Conservation (phyloP, 2,888 invertebrate species). For the Andrena trimmerana region DNA sequence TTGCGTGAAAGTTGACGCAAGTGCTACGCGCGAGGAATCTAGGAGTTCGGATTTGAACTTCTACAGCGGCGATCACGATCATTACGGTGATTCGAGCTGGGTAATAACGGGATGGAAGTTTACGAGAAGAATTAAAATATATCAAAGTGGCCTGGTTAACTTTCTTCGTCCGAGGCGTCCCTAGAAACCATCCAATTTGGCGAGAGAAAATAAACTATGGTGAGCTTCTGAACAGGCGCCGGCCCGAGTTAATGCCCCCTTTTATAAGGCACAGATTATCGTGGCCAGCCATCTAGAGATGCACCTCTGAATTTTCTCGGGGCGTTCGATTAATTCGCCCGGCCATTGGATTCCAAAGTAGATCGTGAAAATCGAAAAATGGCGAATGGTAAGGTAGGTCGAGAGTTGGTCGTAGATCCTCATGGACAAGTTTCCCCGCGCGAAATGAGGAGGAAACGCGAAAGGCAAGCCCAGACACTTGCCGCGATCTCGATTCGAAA, state of each 20-base stretch:
- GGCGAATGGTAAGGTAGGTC: neutral
- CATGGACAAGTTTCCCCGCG: constrained; percentile 4
- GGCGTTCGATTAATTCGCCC: constrained; percentile 40
- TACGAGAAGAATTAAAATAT: constrained; percentile 38
- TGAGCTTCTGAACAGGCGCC: neutral
- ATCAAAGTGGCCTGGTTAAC: constrained; percentile 34
- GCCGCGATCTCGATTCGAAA: constrained; percentile 27
- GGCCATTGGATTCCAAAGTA: constrained; percentile 4
- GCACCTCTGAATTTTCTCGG: neutral
- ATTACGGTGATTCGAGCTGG: neutral
- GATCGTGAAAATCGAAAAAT: neutral
- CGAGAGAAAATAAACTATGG: constrained; percentile 39
- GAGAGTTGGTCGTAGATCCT: constrained; percentile 24
- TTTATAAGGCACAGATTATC: constrained; percentile 37
- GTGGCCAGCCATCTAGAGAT: neutral
- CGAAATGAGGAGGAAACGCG: constrained; percentile 1
- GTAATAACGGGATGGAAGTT: constrained; percentile 48
- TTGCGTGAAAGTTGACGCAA: neutral
- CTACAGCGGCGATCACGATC: neutral
- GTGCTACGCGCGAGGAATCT: neutral
- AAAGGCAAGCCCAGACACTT: constrained; percentile 9
- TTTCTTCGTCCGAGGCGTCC: constrained; percentile 21
- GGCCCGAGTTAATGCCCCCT: constrained; percentile 16
- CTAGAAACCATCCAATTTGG: constrained; percentile 44
- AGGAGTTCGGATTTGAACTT: neutral